Conservation (phyloP, 2,888 invertebrate species). For the Linnaemya vulpina region DNA sequence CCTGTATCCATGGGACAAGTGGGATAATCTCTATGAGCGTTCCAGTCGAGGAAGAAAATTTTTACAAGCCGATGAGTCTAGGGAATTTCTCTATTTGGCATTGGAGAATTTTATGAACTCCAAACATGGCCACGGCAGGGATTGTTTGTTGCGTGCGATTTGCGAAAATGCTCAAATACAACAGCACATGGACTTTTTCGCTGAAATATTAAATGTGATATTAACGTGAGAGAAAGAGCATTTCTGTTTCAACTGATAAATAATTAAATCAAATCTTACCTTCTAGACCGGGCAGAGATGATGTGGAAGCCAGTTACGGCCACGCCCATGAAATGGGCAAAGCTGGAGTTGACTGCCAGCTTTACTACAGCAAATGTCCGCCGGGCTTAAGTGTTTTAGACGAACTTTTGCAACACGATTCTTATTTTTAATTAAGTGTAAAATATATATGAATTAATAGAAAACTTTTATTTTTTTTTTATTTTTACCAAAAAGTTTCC, state of each 20-base stretch:
- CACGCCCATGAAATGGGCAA: slow-evolving; percentile 83
- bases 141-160: slow-evolving; percentile 79
- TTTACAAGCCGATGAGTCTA: slow-evolving; percentile 63
- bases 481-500: neutral
- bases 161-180: slow-evolving; percentile 81
- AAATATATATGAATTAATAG: neutral
- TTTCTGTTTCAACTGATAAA: neutral
- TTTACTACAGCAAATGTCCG: slow-evolving; percentile 85
- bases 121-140: slow-evolving; percentile 59
- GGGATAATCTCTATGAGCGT: slow-evolving; percentile 69
- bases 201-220: slow-evolving; percentile 78
- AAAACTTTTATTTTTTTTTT: neutral
- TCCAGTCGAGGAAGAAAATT: neutral
- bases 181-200: slow-evolving; percentile 77
- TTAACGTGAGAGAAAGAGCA: slow-evolving; percentile 75
- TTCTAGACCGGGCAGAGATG: slow-evolving; percentile 76
- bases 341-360: slow-evolving; percentile 84
- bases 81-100: slow-evolving; percentile 73
- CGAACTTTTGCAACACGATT: slow-evolving; percentile 71
- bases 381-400: slow-evolving; percentile 86
- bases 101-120: slow-evolving; percentile 74
- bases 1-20: slow-evolving; percentile 73
- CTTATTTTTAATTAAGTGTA: slow-evolving; percentile 12
- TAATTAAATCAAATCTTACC: neutral
- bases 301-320: slow-evolving; percentile 84